Evolutionary conservation across 2,797 vertebrate species (phyloP).

Genomic region (Aplochiton taeniatus): DNA sequence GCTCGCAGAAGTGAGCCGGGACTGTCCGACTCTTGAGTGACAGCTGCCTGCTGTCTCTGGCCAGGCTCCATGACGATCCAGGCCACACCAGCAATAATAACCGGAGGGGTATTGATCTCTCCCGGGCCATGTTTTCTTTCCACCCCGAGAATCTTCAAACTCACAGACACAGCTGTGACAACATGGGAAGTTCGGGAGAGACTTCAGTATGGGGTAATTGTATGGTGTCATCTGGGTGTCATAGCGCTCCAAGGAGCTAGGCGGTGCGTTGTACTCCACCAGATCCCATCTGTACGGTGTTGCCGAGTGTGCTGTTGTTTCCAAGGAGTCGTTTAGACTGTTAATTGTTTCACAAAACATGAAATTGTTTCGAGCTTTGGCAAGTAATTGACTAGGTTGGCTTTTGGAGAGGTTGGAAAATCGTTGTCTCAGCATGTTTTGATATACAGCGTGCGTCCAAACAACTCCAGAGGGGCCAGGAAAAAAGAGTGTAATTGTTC

Average conservation of each 20-base stretch:
- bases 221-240: conserved; percentile 11
- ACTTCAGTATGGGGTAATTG: conserved; percentile 38
- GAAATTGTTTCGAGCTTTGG: not conserved
- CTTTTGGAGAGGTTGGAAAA: conserved; percentile 22
- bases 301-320: not conserved
- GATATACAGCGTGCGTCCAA: conserved; percentile 21
- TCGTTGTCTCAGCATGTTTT: conserved; percentile 21
- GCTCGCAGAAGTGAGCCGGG: conserved; percentile 20
- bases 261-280: conserved; percentile 2
- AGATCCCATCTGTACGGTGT: not conserved
- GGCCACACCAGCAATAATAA: conserved; percentile 49
- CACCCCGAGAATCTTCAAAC: conserved; percentile 51
- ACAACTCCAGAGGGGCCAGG: conserved; percentile 1
- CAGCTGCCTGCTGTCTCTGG: conserved; percentile 47
- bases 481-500: conserved; percentile 12
- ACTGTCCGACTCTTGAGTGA: conserved; percentile 41
- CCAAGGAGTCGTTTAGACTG: conserved; percentile 3
- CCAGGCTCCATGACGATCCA: conserved; percentile 27
- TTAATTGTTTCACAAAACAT: conserved; percentile 4
- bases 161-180: conserved; percentile 58
- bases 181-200: conserved; percentile 38
- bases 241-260: not conserved
- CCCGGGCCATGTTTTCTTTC: conserved; percentile 49
- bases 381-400: not conserved
- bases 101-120: conserved; percentile 54